Conservation (phyloP, 2,113 vertebrate species). For the Pheucticus melanocephalus region DNA sequence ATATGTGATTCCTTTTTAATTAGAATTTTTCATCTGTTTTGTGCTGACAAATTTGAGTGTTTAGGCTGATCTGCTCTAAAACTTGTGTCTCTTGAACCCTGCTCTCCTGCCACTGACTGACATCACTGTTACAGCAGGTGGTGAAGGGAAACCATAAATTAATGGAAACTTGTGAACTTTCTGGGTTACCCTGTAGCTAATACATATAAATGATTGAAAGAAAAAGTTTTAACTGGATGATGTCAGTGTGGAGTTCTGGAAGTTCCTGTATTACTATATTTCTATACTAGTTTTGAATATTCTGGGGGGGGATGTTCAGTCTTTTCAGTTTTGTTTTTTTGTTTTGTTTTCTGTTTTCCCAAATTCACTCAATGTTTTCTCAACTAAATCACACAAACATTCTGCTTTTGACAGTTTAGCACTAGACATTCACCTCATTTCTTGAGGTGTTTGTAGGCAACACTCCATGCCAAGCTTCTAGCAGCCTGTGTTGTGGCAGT, state of each 20-base stretch:
- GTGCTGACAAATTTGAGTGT: background rate
- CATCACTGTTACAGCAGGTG: background rate
- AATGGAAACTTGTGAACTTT: background rate
- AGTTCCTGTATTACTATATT: background rate
- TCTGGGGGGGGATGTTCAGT: background rate
- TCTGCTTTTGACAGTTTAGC: background rate
- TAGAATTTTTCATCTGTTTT: background rate
- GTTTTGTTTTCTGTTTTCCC: background rate
- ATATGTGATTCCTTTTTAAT: background rate
- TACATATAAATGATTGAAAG: background rate
- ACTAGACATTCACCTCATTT: background rate
- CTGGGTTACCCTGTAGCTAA: background rate
- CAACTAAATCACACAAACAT: background rate
- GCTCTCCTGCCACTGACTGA: background rate
- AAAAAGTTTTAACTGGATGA: background rate
- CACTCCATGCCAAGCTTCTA: background rate
- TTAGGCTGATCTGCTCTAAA: background rate
- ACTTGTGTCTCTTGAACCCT: background rate
- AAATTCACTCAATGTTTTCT: background rate
- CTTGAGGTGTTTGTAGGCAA: background rate
- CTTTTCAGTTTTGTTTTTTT: background rate
- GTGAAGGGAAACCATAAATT: background rate
- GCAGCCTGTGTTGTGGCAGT: background rate
- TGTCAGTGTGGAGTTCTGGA: background rate
- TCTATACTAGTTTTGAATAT: background rate